Evolutionary conservation across 2,888 invertebrate species (phyloP).

Genomic region (Acrocera orbiculus): DNA sequence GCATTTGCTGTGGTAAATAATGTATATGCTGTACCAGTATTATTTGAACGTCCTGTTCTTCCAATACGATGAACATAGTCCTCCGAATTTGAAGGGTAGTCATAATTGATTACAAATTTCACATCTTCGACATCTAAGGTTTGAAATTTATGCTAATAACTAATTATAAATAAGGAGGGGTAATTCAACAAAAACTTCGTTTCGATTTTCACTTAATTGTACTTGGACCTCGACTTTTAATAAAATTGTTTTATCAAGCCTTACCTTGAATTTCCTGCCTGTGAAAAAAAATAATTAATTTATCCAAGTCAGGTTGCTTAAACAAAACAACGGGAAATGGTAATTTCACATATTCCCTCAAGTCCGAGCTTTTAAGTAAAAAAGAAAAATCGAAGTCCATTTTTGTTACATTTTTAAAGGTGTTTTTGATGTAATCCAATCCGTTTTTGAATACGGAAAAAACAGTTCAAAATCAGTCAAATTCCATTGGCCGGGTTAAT

Average conservation of each 20-base stretch:
- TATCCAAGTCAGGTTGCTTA: too few species aligned
- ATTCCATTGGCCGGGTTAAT: conserved; percentile 27
- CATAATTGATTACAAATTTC: conserved; percentile 97
- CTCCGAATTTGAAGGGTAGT: conserved; percentile 93
- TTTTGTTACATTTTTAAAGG: conserved; percentile 20
- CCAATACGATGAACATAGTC: conserved; percentile 92
- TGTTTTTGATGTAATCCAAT: too few species aligned
- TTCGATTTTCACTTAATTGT: conserved; percentile 17
- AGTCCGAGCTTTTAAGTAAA: conserved; percentile 11
- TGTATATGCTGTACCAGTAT: conserved; percentile 90
- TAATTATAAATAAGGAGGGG: too few species aligned
- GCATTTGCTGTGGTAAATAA: conserved; percentile 84
- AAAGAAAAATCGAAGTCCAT: conserved; percentile 31
- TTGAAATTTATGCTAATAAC: too few species aligned
- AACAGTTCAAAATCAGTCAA: too few species aligned
- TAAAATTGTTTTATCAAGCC: neutral
- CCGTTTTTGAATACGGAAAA: too few species aligned
- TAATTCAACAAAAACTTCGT: conserved; percentile 28
- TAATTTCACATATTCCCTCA: too few species aligned
- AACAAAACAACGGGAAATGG: too few species aligned
- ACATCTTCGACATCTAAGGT: conserved; percentile 98
- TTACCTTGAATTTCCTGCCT: conserved; percentile 3
- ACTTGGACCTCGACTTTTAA: conserved; percentile 30
- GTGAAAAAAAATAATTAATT: conserved; percentile 3
- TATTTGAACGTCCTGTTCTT: conserved; percentile 81